These are phyloP conservation scores for Bilobella aurantiaca DNA, from an alignment of 1,140 invertebrate genomes.

Conservation along the genomic window DNA sequence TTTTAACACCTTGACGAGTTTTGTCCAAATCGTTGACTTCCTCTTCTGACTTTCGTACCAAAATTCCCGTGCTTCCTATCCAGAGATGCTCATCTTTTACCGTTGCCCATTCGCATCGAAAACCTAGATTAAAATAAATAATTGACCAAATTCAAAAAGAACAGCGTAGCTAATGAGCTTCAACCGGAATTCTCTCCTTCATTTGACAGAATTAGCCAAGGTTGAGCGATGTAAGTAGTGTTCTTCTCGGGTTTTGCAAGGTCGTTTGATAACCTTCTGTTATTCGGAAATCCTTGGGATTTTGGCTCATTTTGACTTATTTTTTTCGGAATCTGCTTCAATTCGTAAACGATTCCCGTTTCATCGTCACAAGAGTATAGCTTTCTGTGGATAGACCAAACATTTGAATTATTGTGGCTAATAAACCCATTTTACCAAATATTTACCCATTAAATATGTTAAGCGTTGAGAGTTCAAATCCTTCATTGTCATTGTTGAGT, in stretches of 20 bases:
- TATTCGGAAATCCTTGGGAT: no score
- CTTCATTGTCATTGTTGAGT: slow-evolving; percentile 69
- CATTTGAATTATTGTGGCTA: no score
- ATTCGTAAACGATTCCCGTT: slow-evolving; percentile 80
- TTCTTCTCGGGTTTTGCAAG: slow-evolving; percentile 38
- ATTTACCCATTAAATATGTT: slow-evolving; percentile 84
- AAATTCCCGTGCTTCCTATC: slow-evolving; percentile 67
- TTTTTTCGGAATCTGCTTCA: slow-evolving; percentile 18
- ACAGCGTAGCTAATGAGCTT: no score
- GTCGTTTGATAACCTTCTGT: no score
- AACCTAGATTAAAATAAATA: slow-evolving; percentile 47
- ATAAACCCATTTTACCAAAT: no score
- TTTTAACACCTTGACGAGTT: slow-evolving; percentile 91
- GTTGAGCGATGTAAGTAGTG: neutral
- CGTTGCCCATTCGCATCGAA: slow-evolving; percentile 95
- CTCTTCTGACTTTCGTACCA: slow-evolving; percentile 50
- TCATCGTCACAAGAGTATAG: slow-evolving; percentile 86
- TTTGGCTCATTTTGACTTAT: no score
- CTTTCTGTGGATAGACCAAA: no score
- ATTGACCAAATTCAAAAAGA: no score
- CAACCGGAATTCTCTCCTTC: neutral
- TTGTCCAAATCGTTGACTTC: slow-evolving; percentile 81
- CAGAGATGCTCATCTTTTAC: slow-evolving; percentile 80
- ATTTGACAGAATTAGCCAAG: neutral
- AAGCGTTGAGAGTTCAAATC: slow-evolving; percentile 95